A percentile compares a stretch with the other conserved stretches of the same genome.
Conservation (phyloP, 1,140 invertebrate species). For the Pentalonia nigronervosa region DNA sequence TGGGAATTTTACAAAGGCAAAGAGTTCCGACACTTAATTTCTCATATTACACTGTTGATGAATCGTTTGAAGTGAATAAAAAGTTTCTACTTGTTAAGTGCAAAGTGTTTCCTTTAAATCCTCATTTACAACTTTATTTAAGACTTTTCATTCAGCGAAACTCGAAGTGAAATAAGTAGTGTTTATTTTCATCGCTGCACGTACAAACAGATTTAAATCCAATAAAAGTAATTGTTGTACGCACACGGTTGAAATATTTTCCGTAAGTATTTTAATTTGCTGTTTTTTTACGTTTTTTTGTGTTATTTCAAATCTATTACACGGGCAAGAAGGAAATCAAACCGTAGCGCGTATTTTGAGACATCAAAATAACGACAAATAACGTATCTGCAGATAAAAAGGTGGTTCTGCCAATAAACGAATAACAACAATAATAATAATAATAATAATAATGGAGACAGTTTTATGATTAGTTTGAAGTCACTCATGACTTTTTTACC, state of each 20-base stretch:
- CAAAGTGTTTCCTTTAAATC: neutral
- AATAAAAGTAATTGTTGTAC: neutral
- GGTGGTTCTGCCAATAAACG: neutral
- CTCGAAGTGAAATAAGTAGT: conserved; percentile 18
- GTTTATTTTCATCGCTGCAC: neutral
- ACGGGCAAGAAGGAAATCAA: neutral
- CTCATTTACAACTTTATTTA: conserved; percentile 27
- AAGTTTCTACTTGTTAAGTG: conserved; percentile 1
- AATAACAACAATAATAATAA: neutral
- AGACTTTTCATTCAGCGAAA: neutral
- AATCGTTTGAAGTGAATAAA: neutral
- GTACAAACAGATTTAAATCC: neutral
- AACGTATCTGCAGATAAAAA: neutral
- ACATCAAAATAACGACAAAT: neutral
- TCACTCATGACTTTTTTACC: neutral
- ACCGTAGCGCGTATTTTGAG: neutral
- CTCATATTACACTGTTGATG: conserved; percentile 6
- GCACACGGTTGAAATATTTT: neutral
- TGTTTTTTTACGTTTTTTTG: neutral
- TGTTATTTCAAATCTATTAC: neutral
- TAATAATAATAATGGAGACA: neutral
- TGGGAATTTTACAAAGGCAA: neutral
- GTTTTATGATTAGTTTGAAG: conserved; percentile 3
- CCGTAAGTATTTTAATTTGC: neutral
- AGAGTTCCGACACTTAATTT: neutral